phyloP scores from a whole-genome alignment of 2,797 vertebrate species.

The Gastrophryne carolinensis region DNA sequence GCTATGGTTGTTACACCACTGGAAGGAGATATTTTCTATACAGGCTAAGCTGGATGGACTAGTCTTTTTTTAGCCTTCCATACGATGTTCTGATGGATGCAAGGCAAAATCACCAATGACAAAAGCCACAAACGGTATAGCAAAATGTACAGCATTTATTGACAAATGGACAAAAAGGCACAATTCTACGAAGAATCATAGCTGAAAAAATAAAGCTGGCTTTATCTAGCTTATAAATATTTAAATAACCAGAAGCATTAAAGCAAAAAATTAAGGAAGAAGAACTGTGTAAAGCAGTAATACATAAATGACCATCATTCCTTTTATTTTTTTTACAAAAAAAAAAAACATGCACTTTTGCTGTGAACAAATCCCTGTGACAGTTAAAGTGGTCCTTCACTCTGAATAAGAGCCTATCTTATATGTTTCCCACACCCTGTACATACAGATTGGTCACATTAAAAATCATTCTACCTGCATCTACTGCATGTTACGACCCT shows the following conservation, averaged over 20 bases:
- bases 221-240: conserved; percentile 83
- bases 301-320: conserved; percentile 70
- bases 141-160: conserved; percentile 86
- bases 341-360: conserved; percentile 57
- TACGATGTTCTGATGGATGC: too few relatives aligned
- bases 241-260: conserved; percentile 68
- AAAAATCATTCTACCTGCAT: too few relatives aligned
- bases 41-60: too few relatives aligned
- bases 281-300: conserved; percentile 77
- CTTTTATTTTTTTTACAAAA: background rate
- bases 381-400: too few relatives aligned
- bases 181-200: conserved; percentile 79
- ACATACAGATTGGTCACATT: too few relatives aligned
- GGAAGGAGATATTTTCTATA: too few relatives aligned
- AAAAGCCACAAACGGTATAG: conserved; percentile 57
- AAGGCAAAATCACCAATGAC: background rate
- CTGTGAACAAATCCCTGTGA: background rate
- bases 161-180: conserved; percentile 83
- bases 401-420: too few relatives aligned
- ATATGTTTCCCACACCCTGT: too few relatives aligned
- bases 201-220: conserved; percentile 81
- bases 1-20: too few relatives aligned
- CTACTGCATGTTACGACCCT: too few relatives aligned
- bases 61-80: too few relatives aligned
- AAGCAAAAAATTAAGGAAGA: conserved; percentile 58